These are phyloP conservation scores for Seira ritae DNA, from an alignment of 2,888 invertebrate genomes.

Conservation along the genomic window DNA sequence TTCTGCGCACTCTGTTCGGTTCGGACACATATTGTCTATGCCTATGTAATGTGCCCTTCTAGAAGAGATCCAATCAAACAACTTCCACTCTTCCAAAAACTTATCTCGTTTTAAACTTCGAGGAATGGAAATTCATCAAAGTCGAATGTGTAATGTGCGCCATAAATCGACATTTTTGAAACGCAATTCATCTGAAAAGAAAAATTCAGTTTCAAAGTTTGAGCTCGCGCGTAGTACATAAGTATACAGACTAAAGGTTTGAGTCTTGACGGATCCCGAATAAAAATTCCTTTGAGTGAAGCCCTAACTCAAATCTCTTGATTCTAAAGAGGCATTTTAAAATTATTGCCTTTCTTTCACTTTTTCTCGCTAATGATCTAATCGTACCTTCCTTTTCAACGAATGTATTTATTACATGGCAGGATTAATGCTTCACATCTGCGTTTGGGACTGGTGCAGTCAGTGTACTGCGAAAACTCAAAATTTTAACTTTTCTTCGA, in stretches of 20 bases:
- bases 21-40: slow-evolving; percentile 1
- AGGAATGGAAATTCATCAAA: not conserved
- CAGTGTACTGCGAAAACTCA: not conserved
- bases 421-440: not conserved
- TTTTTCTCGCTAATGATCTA: not conserved
- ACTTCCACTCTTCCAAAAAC: not conserved
- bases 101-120: not conserved
- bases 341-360: not conserved
- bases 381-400: not conserved
- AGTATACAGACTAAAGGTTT: too few species aligned
- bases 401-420: too few species aligned
- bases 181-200: too few species aligned
- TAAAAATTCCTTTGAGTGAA: too few species aligned
- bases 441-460: not conserved
- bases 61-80: too few species aligned
- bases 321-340: not conserved
- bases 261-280: too few species aligned
- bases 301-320: too few species aligned
- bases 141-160: not conserved
- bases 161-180: not conserved
- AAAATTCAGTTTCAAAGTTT: too few species aligned
- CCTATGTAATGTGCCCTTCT: not conserved
- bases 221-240: too few species aligned
- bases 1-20: not conserved
- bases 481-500: not conserved